Percentiles rank a stretch among this genome's conserved stretches.
These are phyloP conservation scores for Lasius fuliginosus DNA, from an alignment of 2,888 invertebrate species.

Conservation along the genomic window DNA sequence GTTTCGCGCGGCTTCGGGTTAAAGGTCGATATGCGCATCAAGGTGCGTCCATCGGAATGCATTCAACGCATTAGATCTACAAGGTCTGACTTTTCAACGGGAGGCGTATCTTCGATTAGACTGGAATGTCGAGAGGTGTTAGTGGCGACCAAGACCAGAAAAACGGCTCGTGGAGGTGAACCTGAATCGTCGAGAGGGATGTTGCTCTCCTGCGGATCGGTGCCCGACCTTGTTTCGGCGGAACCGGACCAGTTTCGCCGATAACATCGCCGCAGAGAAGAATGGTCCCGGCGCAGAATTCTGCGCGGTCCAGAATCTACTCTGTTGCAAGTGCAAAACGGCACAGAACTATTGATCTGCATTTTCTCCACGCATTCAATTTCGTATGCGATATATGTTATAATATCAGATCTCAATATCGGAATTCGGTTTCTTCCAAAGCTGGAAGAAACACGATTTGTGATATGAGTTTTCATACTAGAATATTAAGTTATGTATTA, in stretches of 20 bases:
- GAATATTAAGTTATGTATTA: neutral
- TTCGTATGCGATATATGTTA: neutral
- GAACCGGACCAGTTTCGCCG: constrained; percentile 53
- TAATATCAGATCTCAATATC: neutral
- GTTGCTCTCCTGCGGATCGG: constrained; percentile 12
- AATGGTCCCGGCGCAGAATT: constrained; percentile 8
- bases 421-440: neutral
- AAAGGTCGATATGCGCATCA: constrained; percentile 13
- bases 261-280: constrained; percentile 36
- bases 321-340: constrained; percentile 18
- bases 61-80: constrained; percentile 4
- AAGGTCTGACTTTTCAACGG: constrained; percentile 58
- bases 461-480: neutral
- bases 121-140: constrained; percentile 81
- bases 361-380: constrained; percentile 16
- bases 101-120: constrained; percentile 81
- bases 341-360: neutral
- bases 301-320: neutral
- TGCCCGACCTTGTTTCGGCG: constrained; percentile 63
- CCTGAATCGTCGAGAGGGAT: constrained; percentile 46
- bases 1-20: neutral
- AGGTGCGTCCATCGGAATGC: constrained; percentile 25
- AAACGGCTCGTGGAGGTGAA: constrained; percentile 67
- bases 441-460: neutral
- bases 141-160: constrained; percentile 79